phyloP scores from a whole-genome alignment of 2,113 vertebrate species.

The Podarcis raffonei region DNA sequence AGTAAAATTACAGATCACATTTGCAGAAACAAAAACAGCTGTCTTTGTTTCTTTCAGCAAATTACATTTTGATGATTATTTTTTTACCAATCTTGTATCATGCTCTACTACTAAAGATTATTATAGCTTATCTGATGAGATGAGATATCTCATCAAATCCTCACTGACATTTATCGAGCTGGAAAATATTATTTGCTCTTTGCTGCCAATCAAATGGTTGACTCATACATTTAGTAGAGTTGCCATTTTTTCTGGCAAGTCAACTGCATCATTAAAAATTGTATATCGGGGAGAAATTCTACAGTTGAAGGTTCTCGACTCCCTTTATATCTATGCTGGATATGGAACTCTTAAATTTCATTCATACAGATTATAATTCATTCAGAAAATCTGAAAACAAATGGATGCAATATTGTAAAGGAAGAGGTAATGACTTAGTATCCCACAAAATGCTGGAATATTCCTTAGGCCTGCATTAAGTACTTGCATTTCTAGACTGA shows the following conservation, averaged over 20 bases:
- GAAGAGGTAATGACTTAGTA: neutral
- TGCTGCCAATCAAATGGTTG: slow-evolving; percentile 64
- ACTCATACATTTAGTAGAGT: slow-evolving; percentile 39
- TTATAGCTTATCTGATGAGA: slow-evolving; percentile 55
- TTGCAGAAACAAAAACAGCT: slow-evolving; percentile 42
- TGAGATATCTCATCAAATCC: slow-evolving; percentile 60
- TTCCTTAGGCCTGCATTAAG: neutral
- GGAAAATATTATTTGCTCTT: slow-evolving; percentile 63
- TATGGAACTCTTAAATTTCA: neutral
- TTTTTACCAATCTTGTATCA: slow-evolving; percentile 24
- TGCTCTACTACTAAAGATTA: slow-evolving; percentile 56
- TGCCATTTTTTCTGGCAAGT: neutral
- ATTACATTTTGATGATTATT: slow-evolving; percentile 27
- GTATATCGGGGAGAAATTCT: neutral
- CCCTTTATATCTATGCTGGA: neutral
- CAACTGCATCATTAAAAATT: neutral
- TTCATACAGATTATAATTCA: neutral
- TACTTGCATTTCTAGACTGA: neutral
- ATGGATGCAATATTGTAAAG: neutral
- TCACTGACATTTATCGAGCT: slow-evolving; percentile 65
- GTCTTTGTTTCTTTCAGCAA: slow-evolving; percentile 37
- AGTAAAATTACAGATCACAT: neutral
- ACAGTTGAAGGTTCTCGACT: neutral
- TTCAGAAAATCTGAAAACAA: neutral
- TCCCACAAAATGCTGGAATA: too few species aligned